Evolutionary conservation across 2,113 vertebrate genomes (phyloP).

Genomic region (Chaetura pelagica): DNA sequence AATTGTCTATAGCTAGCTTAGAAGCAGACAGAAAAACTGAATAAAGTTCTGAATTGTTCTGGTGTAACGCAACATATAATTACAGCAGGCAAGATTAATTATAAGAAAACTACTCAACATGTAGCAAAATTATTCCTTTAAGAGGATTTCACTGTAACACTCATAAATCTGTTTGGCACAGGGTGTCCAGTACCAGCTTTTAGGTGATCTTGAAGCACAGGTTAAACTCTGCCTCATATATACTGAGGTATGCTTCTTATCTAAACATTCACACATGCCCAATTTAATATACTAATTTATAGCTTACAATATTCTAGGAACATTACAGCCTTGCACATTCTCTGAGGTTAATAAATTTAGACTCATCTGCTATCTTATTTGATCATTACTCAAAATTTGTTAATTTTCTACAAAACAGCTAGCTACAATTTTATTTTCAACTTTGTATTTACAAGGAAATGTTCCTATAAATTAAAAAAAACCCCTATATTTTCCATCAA

Average conservation of each 20-base stretch:
- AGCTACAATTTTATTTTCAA: conserved; percentile 3
- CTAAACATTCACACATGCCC: not conserved
- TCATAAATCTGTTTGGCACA: not conserved
- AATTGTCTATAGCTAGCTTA: not conserved
- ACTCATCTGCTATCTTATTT: not conserved
- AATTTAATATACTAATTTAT: not conserved
- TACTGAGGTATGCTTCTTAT: not conserved
- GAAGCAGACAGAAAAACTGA: not conserved
- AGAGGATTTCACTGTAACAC: not conserved
- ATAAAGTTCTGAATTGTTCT: not conserved
- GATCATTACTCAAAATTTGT: conserved; percentile 8
- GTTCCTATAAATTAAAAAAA: not conserved
- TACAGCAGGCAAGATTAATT: not conserved
- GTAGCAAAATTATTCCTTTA: not conserved
- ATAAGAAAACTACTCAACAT: not conserved
- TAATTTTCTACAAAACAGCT: conserved; percentile 41
- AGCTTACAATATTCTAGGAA: not conserved
- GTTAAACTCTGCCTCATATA: not conserved
- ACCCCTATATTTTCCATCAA: not conserved
- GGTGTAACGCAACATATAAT: not conserved
- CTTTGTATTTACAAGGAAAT: conserved; percentile 7
- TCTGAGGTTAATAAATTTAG: conserved; percentile 25
- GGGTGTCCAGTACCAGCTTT: not conserved
- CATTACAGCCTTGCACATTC: not conserved
- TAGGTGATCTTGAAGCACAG: not conserved